These are phyloP conservation scores for Pyrgilauda ruficollis DNA, from an alignment of 2,113 vertebrate species.

Conservation along the genomic window DNA sequence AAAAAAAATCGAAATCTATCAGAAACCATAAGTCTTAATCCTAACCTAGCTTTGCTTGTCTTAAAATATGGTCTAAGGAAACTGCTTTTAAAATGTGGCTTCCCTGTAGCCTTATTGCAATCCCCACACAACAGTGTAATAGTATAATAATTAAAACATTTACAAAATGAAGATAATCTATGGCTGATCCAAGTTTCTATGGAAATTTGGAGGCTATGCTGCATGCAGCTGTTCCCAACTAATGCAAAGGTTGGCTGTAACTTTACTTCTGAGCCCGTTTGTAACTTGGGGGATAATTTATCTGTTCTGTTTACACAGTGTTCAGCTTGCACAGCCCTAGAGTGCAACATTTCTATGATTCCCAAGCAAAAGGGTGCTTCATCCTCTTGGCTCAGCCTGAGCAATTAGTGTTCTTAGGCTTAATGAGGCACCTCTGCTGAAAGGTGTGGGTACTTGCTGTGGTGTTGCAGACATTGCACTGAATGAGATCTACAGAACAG, in stretches of 20 bases:
- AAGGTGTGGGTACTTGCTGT: not conserved
- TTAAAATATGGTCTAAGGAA: not conserved
- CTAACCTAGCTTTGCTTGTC: conserved; percentile 2
- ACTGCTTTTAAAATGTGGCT: not conserved
- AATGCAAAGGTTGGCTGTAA: conserved; percentile 51
- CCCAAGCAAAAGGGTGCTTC: not conserved
- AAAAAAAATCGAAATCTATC: conserved; percentile 32
- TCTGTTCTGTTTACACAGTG: conserved; percentile 39
- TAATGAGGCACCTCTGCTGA: not conserved
- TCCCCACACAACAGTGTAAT: not conserved
- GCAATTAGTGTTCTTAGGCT: not conserved
- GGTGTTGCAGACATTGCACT: not conserved
- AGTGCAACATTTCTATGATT: not conserved
- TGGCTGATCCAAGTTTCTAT: conserved; percentile 60
- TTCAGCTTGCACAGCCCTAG: conserved; percentile 4
- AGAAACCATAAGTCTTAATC: not conserved
- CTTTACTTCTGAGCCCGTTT: conserved; percentile 8
- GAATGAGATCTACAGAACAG: not conserved
- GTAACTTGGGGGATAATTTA: conserved; percentile 36
- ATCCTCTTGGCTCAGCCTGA: not conserved
- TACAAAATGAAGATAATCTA: conserved; percentile 53
- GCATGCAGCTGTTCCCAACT: conserved; percentile 53
- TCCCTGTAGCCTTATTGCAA: not conserved
- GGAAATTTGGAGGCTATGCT: conserved; percentile 54
- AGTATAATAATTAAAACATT: conserved; percentile 57